A percentile compares a stretch with the other conserved stretches of the same genome.
These are phyloP conservation scores for Tautogolabrus adspersus DNA, from an alignment of 2,113 vertebrate genomes.

Conservation along the genomic window DNA sequence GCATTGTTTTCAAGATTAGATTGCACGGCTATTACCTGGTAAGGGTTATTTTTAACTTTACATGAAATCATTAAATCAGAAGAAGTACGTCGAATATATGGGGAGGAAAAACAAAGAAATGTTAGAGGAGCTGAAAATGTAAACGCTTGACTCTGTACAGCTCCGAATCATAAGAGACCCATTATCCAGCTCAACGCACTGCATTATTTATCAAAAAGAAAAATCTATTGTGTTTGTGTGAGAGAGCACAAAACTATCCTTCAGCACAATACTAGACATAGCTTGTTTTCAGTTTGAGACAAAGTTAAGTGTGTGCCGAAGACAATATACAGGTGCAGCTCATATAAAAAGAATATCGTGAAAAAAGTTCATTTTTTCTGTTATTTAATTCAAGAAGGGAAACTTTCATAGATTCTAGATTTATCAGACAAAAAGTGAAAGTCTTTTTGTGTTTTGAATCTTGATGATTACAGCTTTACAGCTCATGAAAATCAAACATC, in stretches of 20 bases:
- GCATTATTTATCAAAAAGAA: conserved; percentile 55
- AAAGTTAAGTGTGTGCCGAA: not conserved
- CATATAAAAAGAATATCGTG: no score
- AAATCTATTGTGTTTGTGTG: not conserved
- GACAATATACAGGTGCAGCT: no score
- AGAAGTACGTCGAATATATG: not conserved
- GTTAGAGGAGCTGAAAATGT: not conserved
- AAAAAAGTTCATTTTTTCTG: no score
- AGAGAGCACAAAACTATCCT: conserved; percentile 3
- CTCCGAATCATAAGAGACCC: conserved; percentile 36
- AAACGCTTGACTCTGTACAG: conserved; percentile 5
- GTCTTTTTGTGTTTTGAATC: no score
- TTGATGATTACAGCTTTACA: no score
- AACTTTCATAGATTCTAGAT: no score
- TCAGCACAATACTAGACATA: not conserved
- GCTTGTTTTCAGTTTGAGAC: not conserved
- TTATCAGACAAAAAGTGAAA: no score
- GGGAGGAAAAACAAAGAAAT: not conserved
- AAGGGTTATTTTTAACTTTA: not conserved
- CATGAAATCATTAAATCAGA: conserved; percentile 2
- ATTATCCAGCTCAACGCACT: conserved; percentile 39
- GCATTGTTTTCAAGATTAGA: not conserved
- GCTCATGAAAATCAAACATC: no score
- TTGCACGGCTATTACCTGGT: not conserved
- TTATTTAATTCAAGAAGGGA: no score